Evolutionary conservation across 2,113 vertebrate genomes (phyloP), one percentile per base, ranked within the genome.

Genomic region (Xenus cinereus): DNA sequence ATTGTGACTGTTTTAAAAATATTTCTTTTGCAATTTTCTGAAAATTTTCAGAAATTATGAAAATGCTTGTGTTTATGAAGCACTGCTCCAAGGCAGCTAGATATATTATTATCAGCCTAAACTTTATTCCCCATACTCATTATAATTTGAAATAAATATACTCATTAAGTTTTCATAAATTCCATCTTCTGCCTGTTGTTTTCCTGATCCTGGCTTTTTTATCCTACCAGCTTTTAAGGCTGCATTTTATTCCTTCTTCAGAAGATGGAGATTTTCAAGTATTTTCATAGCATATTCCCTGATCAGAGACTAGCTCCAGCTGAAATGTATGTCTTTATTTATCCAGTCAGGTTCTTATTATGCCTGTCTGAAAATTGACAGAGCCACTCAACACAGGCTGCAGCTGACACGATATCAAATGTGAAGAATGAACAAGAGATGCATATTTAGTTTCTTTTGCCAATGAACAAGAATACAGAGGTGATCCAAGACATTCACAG

Each of bases 301-400:
- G 60, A 97, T 93, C 94, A 95, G 82, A 97, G 68, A 74, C 33
- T 46, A 93, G n/a, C 37, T 89, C 64, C 57, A 92, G 41, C 39
- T 87, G 84, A 96, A 97, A 97, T 62, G 15, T 71, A 60, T 67
- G 63, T 72, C 35, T 96, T 91, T 91, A 88, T 95, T 96, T 97
- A 89, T 77, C 74, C 69, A 87, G 19, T 82, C 74, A 87, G 71
- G 51, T 93, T 94, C 80, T 84, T 93, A 84, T 79, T 95, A 57
- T 80, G 92, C 56, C 73, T 77, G 57, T 41, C 72, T 80, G 60
- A 91, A 94, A 96, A 91, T 9, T 94, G 64, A 73, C 64, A 94
- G 54, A 92, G 64, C 13, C 60, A 62, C 91, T 95, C 81, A 83
- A 90, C 79, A 90, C 81, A 57, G 18, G 17, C 71, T 89, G 50